A percentile compares a stretch with the other conserved stretches of the same genome.
phyloP scores from a whole-genome alignment of 2,797 vertebrate species.

The Pangasius krempfi region DNA sequence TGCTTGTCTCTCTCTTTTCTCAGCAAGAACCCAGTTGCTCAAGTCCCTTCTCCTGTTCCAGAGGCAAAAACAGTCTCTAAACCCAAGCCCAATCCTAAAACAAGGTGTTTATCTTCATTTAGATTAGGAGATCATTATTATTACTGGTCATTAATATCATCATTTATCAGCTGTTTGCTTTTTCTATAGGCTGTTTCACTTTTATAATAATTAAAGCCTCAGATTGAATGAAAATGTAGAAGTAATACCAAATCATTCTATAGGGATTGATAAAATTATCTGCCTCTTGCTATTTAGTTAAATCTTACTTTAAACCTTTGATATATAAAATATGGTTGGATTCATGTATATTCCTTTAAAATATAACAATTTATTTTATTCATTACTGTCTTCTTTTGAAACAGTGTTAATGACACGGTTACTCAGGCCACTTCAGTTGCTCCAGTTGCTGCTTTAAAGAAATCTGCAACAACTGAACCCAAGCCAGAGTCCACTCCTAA shows the following conservation, averaged over 20 bases:
- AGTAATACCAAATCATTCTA: neutral
- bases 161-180: neutral
- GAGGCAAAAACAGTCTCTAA: conserved; percentile 21
- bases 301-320: neutral
- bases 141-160: neutral
- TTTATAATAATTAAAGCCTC: neutral
- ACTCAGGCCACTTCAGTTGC: conserved; percentile 12
- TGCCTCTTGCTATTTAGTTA: neutral
- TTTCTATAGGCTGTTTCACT: neutral
- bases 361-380: neutral
- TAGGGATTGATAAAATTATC: neutral
- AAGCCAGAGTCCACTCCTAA: conserved; percentile 7
- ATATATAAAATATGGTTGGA: neutral
- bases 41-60: conserved; percentile 12
- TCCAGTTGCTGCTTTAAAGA: conserved; percentile 26
- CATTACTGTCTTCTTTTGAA: neutral
- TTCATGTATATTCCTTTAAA: neutral
- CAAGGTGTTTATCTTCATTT: conserved; percentile 23
- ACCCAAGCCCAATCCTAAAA: conserved; percentile 19
- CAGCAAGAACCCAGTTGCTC: conserved; percentile 1
- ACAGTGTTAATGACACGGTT: neutral
- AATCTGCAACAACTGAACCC: neutral
- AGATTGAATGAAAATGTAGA: neutral
- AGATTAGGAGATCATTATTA: conserved; percentile 3
- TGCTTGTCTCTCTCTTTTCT: neutral